A percentile compares a stretch with the other conserved stretches of the same genome.
Evolutionary conservation across 2,113 vertebrate genomes (phyloP).

Genomic region (Chaenocephalus aceratus): DNA sequence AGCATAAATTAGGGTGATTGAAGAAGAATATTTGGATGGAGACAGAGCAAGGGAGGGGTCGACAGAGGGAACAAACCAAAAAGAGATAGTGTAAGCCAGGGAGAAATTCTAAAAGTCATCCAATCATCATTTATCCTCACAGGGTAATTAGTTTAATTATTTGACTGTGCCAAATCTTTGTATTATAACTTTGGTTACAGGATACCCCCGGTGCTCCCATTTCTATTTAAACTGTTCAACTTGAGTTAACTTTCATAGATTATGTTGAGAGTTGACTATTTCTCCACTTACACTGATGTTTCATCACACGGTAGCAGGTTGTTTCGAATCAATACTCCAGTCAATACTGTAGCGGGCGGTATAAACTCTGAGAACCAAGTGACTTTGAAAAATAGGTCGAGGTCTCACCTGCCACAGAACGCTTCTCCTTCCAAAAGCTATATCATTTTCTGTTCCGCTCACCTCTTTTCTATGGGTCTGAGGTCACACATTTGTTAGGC

Average conservation of each 20-base stretch:
- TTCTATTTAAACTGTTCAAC: conserved; percentile 70
- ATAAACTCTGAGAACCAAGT: conserved; percentile 63
- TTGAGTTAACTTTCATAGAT: conserved; percentile 67
- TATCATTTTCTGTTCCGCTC: conserved; percentile 62
- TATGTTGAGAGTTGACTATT: conserved; percentile 60
- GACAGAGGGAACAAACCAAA: conserved; percentile 47
- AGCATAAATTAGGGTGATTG: conserved; percentile 83
- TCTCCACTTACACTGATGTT: conserved; percentile 64
- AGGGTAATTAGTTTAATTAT: conserved; percentile 83
- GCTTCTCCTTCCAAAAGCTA: conserved; percentile 51
- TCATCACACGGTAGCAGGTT: conserved; percentile 68
- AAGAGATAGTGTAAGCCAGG: conserved; percentile 59
- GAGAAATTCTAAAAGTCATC: conserved; percentile 78
- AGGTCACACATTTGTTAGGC: conserved; percentile 70
- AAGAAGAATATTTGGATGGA: conserved; percentile 67
- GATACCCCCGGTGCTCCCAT: conserved; percentile 66
- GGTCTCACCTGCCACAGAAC: conserved; percentile 61
- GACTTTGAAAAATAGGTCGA: conserved; percentile 77
- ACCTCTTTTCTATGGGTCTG: conserved; percentile 49
- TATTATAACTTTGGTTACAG: conserved; percentile 76
- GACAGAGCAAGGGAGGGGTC: conserved; percentile 56
- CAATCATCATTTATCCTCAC: conserved; percentile 71
- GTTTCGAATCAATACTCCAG: conserved; percentile 68
- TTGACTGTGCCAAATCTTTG: conserved; percentile 76
- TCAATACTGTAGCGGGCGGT: conserved; percentile 61